Percentiles rank a stretch among this genome's conserved stretches.
Conservation (phyloP, 2,888 invertebrate genomes). For the Amphipoea lucens region DNA sequence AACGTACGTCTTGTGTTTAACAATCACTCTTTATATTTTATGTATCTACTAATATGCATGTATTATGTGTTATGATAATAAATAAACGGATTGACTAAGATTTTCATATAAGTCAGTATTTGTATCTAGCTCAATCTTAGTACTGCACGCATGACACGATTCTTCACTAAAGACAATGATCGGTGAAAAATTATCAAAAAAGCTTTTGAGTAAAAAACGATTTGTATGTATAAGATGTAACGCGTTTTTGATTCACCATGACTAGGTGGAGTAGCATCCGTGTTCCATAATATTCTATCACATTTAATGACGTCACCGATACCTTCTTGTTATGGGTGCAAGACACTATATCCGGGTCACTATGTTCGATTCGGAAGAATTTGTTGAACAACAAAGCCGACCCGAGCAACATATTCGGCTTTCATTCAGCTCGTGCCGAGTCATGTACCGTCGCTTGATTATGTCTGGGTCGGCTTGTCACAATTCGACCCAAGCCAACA, state of each 20-base stretch:
- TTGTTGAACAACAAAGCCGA: background rate
- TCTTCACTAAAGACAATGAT: conserved; percentile 1
- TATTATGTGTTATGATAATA: background rate
- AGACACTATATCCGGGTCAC: background rate
- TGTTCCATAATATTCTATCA: conserved; percentile 5
- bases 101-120: no score
- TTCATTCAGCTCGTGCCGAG: background rate
- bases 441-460: background rate
- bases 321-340: background rate
- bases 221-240: background rate
- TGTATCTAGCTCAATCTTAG: no score
- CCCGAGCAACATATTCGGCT: background rate
- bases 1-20: no score
- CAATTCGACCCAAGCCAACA: background rate
- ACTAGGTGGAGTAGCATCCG: conserved; percentile 32
- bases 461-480: background rate
- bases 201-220: conserved; percentile 17
- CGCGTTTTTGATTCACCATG: conserved; percentile 26
- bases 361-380: background rate
- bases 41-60: background rate
- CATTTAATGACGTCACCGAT: conserved; percentile 24
- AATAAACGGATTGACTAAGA: no score
- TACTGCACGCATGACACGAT: background rate
- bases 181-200: conserved; percentile 14
- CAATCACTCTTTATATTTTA: background rate